Evolutionary conservation across 2,888 invertebrate genomes (phyloP), one percentile per base, ranked within the genome.

Genomic region (Atethmia centrago): DNA sequence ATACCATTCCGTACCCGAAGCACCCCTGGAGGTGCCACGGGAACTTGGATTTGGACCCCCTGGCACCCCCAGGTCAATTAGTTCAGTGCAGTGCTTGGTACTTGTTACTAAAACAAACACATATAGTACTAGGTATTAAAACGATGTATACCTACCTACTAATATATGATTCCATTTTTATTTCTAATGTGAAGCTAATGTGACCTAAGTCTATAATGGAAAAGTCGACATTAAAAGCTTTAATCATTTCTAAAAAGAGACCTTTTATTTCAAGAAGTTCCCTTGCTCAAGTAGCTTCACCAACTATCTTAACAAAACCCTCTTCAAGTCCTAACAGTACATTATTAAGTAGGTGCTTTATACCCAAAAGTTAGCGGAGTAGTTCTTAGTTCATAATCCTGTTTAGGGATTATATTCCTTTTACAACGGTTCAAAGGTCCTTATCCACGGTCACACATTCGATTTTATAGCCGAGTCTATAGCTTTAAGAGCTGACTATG

Each of bases 311-410:
- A 62, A 63, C 45, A 25, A 66, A 74, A 47, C 61, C 40, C 49
- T 63, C 59, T 64, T 70, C 45, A 72, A 12, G 28, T 58, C 14
- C 31, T 45, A 25, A 42, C 45, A 56, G 28, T 61, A 59, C 56
- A 31, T 68, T 31, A 62, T 80, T 55, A 80, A 59, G 59, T 59
- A 64, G 49, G 55, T 55, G 28, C 36, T 69, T 42, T 59, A 58
- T 31, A 65, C 72, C 65, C 66, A 58, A 71, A 76, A 76, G 55
- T 77, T 79, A 21, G 53, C 59, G 58, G 28, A 56, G 53, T 51
- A 63, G 65, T 83, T 74, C 72, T 61, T 58, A 70, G 62, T 73
- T 71, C 68, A 78, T 80, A 73, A 78, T 77, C 71, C 65, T 74
- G 65, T 78, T 71, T 66, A 71, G 69, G 76, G 74, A 72, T 72